Base-by-base conservation (phyloP, 2,888 invertebrate species). In the Urechis unicinctus region DNA sequence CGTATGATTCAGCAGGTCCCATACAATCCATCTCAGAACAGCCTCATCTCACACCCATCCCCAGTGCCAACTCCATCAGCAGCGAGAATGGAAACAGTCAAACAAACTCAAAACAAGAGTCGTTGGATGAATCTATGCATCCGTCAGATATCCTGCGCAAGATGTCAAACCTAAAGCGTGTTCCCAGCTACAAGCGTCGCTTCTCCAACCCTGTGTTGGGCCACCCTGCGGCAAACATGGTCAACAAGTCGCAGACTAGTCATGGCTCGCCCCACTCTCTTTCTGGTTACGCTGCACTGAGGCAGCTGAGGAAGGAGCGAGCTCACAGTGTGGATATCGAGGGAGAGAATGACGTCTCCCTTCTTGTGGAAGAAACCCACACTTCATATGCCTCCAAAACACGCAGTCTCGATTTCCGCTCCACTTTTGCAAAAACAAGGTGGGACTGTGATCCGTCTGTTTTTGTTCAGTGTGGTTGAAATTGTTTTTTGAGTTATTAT, bases 21-120 rank as follows among this genome's bases (percentile, higher is more conserved):
- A 44, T 26, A n/a, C 21, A 17, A 1, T 31, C 57, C 5, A 56
- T 52, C 5, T 55, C 57, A 2, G 67, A 67, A 26, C 59, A 62
- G 13, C 55, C 61, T 5, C 88, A 49, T 4, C 82, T 93, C 28
- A 92, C 91, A 78, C 91, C 92, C 1, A 90, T 92, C 72, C 89
- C 91, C 24, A 91, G 91, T 77, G 86, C 89, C 62, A 87, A 68
- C 87, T 60, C 79, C 68, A 36, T 41, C 9, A n/a, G n/a, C n/a
- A n/a, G n/a, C n/a, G n/a, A n/a, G n/a, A n/a, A n/a, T n/a, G n/a
- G n/a, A n/a, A n/a, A n/a, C n/a, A n/a, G n/a, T n/a, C n/a, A n/a
- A n/a, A n/a, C n/a, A n/a, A n/a, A n/a, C n/a, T n/a, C n/a, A n/a
- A n/a, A n/a, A n/a, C n/a, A n/a, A n/a, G n/a, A n/a, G n/a, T n/a